Evolutionary conservation across 1,140 invertebrate genomes (phyloP).

Genomic region (Luehdorfia chinensis): DNA sequence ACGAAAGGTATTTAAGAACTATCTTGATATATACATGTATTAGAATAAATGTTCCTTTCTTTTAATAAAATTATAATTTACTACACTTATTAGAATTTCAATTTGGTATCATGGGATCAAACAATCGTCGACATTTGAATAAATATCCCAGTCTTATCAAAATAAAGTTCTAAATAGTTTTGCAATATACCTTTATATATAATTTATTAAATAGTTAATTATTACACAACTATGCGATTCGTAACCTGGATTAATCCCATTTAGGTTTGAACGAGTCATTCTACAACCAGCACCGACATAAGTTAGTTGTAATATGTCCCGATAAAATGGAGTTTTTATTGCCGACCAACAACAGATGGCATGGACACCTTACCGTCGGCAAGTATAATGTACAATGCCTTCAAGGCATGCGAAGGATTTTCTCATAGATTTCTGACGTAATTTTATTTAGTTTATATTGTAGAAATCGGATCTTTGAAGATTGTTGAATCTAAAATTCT

Average conservation of each 20-base stretch:
- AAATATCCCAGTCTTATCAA: no score
- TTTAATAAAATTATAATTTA: no score
- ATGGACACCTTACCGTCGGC: background rate
- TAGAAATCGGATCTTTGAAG: no score
- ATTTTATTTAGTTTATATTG: background rate
- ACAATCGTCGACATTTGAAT: no score
- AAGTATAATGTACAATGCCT: background rate
- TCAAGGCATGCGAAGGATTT: background rate
- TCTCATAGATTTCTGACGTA: background rate
- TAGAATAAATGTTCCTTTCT: no score
- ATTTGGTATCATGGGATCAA: no score
- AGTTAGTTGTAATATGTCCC: constrained; percentile 8
- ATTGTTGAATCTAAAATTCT: no score
- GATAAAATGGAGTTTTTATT: constrained; percentile 5
- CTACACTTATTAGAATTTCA: no score
- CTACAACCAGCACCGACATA: background rate
- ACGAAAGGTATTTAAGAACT: no score
- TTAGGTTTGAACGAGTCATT: constrained; percentile 3
- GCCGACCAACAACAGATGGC: background rate
- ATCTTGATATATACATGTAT: no score
- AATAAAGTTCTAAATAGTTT: constrained; percentile 9
- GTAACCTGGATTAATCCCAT: constrained; percentile 4
- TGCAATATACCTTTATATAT: background rate
- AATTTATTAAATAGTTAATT: constrained; percentile 1
- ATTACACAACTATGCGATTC: constrained; percentile 7